Evolutionary conservation across 2,113 vertebrate genomes (phyloP).

Genomic region (Cepphus grylle): DNA sequence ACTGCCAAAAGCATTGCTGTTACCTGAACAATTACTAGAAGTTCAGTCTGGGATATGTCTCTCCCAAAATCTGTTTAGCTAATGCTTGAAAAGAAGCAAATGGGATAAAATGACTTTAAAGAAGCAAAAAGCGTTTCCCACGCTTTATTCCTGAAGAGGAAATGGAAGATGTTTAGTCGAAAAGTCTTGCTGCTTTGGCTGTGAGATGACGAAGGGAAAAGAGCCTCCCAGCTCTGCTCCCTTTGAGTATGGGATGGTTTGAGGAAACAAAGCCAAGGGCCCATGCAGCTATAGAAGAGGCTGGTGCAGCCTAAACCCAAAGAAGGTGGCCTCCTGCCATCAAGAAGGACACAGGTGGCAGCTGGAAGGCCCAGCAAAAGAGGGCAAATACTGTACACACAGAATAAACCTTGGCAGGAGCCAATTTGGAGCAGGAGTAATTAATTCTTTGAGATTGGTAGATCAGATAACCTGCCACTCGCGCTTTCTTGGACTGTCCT

Average conservation of each 20-base stretch:
- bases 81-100: background rate
- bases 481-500: background rate
- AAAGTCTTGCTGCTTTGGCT: background rate
- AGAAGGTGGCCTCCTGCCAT: background rate
- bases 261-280: background rate
- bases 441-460: background rate
- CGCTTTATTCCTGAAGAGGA: background rate
- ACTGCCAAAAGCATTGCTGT: background rate
- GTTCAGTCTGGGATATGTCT: background rate
- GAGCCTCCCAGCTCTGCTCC: background rate
- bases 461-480: background rate
- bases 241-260: background rate
- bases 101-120: background rate
- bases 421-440: background rate
- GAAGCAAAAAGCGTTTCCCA: background rate
- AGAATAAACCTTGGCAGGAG: background rate
- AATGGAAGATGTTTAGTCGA: background rate
- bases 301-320: background rate
- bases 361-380: background rate
- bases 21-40: background rate
- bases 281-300: background rate
- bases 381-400: background rate
- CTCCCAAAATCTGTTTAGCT: background rate
- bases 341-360: background rate
- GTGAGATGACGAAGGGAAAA: background rate